phyloP scores from a whole-genome alignment of 1,140 invertebrate species.

The Galleria mellonella region DNA sequence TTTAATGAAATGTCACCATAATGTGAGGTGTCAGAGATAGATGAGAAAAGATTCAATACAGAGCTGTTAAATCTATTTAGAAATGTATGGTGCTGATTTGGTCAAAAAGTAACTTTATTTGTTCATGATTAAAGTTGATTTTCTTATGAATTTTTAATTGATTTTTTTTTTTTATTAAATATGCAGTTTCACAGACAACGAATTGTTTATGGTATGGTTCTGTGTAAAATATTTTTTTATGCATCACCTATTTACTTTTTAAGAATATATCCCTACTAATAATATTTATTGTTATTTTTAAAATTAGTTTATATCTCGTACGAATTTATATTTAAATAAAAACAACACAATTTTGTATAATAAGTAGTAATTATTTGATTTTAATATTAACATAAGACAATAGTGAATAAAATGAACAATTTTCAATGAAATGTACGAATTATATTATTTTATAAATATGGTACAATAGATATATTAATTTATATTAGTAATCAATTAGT shows the following conservation, averaged over 20 bases:
- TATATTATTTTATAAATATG: no score
- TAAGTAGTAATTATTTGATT: slow-evolving; percentile 1
- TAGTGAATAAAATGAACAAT: slow-evolving; percentile 5
- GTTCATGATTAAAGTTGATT: background rate
- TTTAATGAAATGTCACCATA: no score
- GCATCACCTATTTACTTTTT: no score
- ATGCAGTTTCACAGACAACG: background rate
- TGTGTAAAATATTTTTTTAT: background rate
- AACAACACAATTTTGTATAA: background rate
- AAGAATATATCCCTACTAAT: no score
- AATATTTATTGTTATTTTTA: slow-evolving; percentile 3
- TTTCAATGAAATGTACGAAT: background rate
- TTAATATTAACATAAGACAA: background rate
- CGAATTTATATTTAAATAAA: slow-evolving; percentile 4
- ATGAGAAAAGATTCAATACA: no score
- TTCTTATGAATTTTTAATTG: background rate
- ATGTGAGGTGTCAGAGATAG: no score
- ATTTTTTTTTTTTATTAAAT: no score
- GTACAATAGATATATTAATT: no score
- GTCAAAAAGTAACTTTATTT: slow-evolving; percentile 1
- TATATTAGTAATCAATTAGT: no score
- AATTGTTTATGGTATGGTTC: background rate
- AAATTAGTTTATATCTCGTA: background rate
- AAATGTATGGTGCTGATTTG: slow-evolving; percentile 1
- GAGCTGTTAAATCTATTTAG: background rate